Base-by-base conservation (phyloP, 2,888 invertebrate species). In the Magallana nippona region DNA sequence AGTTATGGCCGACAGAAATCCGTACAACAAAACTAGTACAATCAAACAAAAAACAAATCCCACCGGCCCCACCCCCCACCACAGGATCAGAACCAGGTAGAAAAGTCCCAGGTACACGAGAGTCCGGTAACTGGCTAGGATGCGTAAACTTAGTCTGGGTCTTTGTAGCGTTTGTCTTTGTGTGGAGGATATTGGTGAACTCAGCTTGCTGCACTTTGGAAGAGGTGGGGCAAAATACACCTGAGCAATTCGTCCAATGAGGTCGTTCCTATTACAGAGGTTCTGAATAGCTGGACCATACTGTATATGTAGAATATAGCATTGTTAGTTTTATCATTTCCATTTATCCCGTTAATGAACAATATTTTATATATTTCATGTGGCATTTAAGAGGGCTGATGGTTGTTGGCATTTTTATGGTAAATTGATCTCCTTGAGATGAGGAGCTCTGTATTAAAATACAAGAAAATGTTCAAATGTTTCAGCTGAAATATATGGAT, bases 111-210 rank as follows among this genome's bases (percentile, higher is more conserved):
- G 89, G 94, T 95, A 95, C 1, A 95, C 91, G 55, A 96, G 92
- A 83, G 96, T 95, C 62, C 95, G 95, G 88, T 96, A 96, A 81
- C 96, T 96, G 8, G 96, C 97, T 19, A 96, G 94, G 80, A 95
- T 94, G 63, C 97, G 95, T 44, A 93, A 87, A 83, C 91, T 92
- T 15, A 93, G 78, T 32, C 92, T 88, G 3, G 93, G 93, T 83
- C 85, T 89, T 11, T 86, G 86, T 32, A 90, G 83, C 22, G 86
- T 57, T 60, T 86, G 78, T 17, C 86, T 82, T 2, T 84, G 81
- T 63, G 86, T 80, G 17, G 83, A 83, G 1, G 91, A 86, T 15
- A 89, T 84, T 0, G 91, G 92, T 13, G 91, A 90, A 19, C 82
- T 79, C 55, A 88, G 83, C 57, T 82, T 86, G 27, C 88, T 95